Conservation (phyloP, 2,888 invertebrate genomes). For the Diplolepis rosae region DNA sequence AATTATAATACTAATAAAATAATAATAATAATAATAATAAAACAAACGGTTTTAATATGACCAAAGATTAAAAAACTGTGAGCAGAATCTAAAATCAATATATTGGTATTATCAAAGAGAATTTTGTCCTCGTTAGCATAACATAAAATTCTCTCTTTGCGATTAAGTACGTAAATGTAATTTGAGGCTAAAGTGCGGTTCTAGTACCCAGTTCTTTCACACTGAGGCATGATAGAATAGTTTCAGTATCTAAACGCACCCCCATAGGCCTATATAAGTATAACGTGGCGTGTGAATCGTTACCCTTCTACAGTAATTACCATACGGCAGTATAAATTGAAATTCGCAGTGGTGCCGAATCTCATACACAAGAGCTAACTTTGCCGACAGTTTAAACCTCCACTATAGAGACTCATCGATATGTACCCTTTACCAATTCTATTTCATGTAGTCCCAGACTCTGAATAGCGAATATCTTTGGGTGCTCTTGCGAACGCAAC, state of each 20-base stretch:
- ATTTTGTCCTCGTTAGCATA: not conserved
- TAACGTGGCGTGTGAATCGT: constrained; percentile 4
- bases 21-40: no score
- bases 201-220: not conserved
- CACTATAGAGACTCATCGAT: constrained; percentile 32
- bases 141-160: constrained; percentile 10
- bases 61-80: no score
- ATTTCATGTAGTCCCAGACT: constrained; percentile 36
- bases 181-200: not conserved
- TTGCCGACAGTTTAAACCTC: constrained; percentile 51
- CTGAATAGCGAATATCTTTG: constrained; percentile 48
- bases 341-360: constrained; percentile 22
- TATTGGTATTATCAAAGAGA: no score
- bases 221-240: not conserved
- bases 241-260: not conserved
- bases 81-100: no score
- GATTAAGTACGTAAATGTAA: not conserved
- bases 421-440: constrained; percentile 28
- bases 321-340: constrained; percentile 17
- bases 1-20: no score
- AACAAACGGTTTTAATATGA: no score
- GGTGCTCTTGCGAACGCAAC: constrained; percentile 12
- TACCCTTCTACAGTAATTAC: not conserved
- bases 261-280: not conserved
- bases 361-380: constrained; percentile 47